Evolutionary conservation across 2,888 invertebrate genomes (phyloP), one percentile per base, ranked within the genome.

Genomic region (Sarcophaga caerulescens): DNA sequence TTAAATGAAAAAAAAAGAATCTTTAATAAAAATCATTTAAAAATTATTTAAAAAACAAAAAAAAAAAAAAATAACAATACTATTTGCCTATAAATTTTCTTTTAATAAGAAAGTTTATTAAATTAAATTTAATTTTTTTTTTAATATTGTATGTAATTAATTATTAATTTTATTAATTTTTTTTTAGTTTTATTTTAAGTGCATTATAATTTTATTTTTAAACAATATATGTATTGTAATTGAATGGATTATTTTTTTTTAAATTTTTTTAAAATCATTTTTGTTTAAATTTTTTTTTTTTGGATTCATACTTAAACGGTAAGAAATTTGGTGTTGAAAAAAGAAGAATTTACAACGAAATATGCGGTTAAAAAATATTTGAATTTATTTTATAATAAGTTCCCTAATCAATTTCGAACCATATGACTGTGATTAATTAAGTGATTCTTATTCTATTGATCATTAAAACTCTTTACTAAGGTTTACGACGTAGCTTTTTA

Each of bases 11-110:
- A 35, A 35, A 35, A 35, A 8, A 10, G 35, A 82, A 73, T 85
- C 85, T 87, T 87, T 85, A 87, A 87, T 85, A 87, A 85, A 87
- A 87, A 85, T 85, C 82, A 85, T 82, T 85, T 85, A 85, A 87
- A 86, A 87, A 87, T 84, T 86, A 86, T 86, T 81, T 63, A 81
- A 81, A 84, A 81, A 81, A 81, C 62, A 81, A 69, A 74, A 76
- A 62, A 62, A 68, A 63, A 21, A 17, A 71, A 45, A 8, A 10
- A 63, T 52, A 4, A 45, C 12, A 10, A 63, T 52, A 4, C 19
- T n/a, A 19, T 3, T n/a, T 70, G 47, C 35, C 2, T 59, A 45
- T 57, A 47, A 21, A 77, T 66, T 65, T 75, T 23, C 65, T 76
- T 81, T 70, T 44, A 12, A 62, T 35, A 52, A 57, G 57, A 21